These are phyloP conservation scores for Polyergus mexicanus DNA, from an alignment of 1,140 invertebrate genomes.

Conservation along the genomic window DNA sequence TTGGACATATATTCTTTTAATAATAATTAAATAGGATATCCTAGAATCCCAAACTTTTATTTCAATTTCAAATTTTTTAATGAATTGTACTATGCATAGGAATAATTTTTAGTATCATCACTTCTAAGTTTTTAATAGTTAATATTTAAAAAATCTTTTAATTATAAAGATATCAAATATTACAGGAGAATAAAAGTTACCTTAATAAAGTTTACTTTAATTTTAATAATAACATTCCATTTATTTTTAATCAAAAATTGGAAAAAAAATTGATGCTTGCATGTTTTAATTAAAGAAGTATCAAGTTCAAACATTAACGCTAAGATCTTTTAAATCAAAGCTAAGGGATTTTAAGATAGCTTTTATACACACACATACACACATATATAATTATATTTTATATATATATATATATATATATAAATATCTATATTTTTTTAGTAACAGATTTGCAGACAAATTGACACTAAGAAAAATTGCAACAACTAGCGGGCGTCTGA, in stretches of 20 bases:
- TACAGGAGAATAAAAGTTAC: not conserved
- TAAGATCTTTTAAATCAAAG: not conserved
- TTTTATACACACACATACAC: not conserved
- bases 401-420: not conserved
- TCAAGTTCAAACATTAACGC: not conserved
- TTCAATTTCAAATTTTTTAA: not conserved
- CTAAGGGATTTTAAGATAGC: conserved; percentile 6
- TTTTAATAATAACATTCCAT: not conserved
- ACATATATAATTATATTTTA: too few relatives aligned
- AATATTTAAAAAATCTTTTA: not conserved
- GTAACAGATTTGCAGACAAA: conserved; percentile 50
- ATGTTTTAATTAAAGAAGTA: conserved; percentile 16
- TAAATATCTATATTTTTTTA: conserved; percentile 41
- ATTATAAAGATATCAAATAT: not conserved
- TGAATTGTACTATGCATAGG: not conserved
- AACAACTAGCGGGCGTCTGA: conserved; percentile 68
- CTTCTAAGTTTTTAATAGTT: not conserved
- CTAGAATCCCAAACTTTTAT: not conserved
- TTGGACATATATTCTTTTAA: conserved; percentile 68
- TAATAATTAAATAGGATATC: not conserved
- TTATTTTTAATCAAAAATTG: not conserved
- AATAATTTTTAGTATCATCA: not conserved
- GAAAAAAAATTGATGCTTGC: not conserved
- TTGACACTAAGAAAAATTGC: conserved; percentile 72
- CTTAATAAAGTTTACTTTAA: not conserved